These are phyloP conservation scores for Drosophila guanche DNA, from an alignment of 1,140 invertebrate species.

Conservation along the genomic window DNA sequence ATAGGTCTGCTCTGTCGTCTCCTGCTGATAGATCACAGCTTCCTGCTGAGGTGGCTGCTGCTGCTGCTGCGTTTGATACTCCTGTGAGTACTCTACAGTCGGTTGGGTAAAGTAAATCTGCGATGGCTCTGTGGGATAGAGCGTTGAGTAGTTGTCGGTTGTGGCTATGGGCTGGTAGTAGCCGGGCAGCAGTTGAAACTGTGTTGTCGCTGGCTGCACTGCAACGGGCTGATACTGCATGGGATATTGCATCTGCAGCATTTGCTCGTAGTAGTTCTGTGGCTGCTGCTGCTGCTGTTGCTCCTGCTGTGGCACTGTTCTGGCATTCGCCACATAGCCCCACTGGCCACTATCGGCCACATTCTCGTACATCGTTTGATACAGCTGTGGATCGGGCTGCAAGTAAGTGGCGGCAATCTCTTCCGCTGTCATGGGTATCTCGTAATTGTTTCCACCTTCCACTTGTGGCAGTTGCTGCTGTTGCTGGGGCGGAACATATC, in stretches of 20 bases:
- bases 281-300: slow-evolving; percentile 32
- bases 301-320: slow-evolving; percentile 16
- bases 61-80: slow-evolving; percentile 50
- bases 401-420: slow-evolving; percentile 76
- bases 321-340: slow-evolving; percentile 55
- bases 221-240: slow-evolving; percentile 74
- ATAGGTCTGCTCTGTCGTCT: slow-evolving; percentile 53
- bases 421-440: slow-evolving; percentile 74
- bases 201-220: slow-evolving; percentile 51
- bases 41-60: slow-evolving; percentile 16
- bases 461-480: slow-evolving; percentile 12
- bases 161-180: slow-evolving; percentile 68
- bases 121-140: slow-evolving; percentile 58
- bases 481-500: slow-evolving; percentile 42
- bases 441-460: slow-evolving; percentile 36
- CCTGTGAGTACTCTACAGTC: slow-evolving; percentile 39
- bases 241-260: slow-evolving; percentile 79
- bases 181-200: slow-evolving; percentile 69
- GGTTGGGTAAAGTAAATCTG: slow-evolving; percentile 68
- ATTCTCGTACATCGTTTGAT: slow-evolving; percentile 80
- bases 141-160: slow-evolving; percentile 48
- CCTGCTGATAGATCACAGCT: slow-evolving; percentile 29
- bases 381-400: slow-evolving; percentile 75
- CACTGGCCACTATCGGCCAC: slow-evolving; percentile 76
- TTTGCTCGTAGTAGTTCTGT: slow-evolving; percentile 76